Evolutionary conservation across 2,888 invertebrate species (phyloP), one percentile per base, ranked within the genome.

Genomic region (Torymus auratus): DNA sequence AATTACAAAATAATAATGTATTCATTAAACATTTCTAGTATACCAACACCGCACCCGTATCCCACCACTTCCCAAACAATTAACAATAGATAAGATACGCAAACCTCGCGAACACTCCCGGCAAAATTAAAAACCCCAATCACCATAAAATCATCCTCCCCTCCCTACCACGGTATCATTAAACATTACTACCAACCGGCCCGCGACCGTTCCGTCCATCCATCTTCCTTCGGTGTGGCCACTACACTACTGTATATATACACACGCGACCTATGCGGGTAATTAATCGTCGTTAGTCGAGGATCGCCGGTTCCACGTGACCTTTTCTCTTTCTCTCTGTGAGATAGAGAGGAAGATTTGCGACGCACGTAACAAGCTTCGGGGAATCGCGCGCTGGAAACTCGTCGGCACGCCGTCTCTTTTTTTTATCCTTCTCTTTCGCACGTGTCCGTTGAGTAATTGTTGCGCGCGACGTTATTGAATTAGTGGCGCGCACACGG

Each of bases 221-320:
- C 68, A 53, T 74, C 71, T 79, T 76, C 64, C 72, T 71, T 71
- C 73, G 64, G 50, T 20, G n/a, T 11, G 28, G 60, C 20, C 41
- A 41, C 41, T 41, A 41, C 41, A 41, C 41, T 41, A 41, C 20
- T 41, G 7, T 41, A 41, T 41, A 41, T 41, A 41, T 41, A 41
- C 41, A 7, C 41, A 41, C 41, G 41, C 41, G 7, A 41, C 7
- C 41, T 41, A 41, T 41, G 50, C 53, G 15, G 13, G 41, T 78
- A 80, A 82, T 82, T 78, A 81, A 75, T 72, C 69, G 78, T 76
- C 73, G 75, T 78, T 80, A 83, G 64, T 81, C 70, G 60, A 70
- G 58, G 60, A 58, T 61, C 20, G 60, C 28, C 64, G 60, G 41
- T 41, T 41, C 41, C 41, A 41, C 41, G 28, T 69, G 56, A 56